phyloP scores from a whole-genome alignment of 1,140 invertebrate species.

The Bombus affinis region DNA sequence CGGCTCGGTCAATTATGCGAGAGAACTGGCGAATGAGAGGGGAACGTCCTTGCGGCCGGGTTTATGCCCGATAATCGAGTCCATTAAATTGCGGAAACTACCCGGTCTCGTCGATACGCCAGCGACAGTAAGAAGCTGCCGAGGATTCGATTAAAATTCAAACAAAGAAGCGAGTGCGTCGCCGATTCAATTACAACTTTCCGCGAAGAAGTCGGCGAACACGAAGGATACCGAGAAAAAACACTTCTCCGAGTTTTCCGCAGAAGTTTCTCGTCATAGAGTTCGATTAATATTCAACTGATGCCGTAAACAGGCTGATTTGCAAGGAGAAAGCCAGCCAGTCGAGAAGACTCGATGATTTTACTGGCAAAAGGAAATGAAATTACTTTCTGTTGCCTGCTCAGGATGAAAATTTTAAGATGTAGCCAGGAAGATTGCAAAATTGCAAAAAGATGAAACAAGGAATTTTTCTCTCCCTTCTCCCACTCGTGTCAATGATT shows the following conservation, averaged over 20 bases:
- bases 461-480: too few species aligned
- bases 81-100: conserved; percentile 28
- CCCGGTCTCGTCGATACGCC: not conserved
- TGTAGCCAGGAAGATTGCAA: not conserved
- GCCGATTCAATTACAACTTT: conserved; percentile 42
- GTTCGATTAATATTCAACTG: conserved; percentile 36
- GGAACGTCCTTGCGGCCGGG: not conserved
- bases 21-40: not conserved
- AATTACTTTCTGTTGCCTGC: not conserved
- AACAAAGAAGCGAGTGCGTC: conserved; percentile 18
- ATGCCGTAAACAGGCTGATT: conserved; percentile 11
- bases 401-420: not conserved
- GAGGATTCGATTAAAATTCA: conserved; percentile 43
- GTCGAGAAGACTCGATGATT: not conserved
- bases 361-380: too few species aligned
- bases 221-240: not conserved
- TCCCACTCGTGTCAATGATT: too few species aligned
- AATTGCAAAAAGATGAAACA: not conserved
- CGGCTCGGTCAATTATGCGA: not conserved
- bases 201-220: not conserved
- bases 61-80: conserved; percentile 33
- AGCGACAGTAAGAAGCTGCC: not conserved
- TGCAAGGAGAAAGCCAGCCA: not conserved
- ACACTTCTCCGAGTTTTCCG: too few species aligned
- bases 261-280: not conserved